phyloP scores from a whole-genome alignment of 2,888 invertebrate species.

The Gortyna flavago region DNA sequence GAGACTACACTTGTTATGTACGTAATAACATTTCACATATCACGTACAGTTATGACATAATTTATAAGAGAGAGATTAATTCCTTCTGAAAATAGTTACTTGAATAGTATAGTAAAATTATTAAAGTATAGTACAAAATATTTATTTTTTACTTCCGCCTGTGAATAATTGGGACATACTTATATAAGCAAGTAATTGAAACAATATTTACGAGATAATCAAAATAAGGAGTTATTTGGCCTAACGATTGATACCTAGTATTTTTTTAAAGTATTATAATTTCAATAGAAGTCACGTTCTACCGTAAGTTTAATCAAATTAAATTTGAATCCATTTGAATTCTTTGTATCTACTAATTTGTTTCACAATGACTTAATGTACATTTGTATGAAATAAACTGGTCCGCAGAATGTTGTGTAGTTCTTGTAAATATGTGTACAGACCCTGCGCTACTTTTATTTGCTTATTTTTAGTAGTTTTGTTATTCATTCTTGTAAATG shows the following conservation, averaged over 20 bases:
- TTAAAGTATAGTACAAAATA: conserved; percentile 29
- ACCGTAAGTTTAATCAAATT: conserved; percentile 6
- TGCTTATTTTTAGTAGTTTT: conserved; percentile 50
- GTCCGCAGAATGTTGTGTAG: conserved; percentile 43
- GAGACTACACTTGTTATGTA: conserved; percentile 32
- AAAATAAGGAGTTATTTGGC: conserved; percentile 2
- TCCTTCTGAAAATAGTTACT: conserved; percentile 10
- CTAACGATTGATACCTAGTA: conserved; percentile 12
- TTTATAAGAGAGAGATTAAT: conserved; percentile 24
- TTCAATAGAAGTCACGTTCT: conserved; percentile 3
- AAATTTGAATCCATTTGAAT: neutral
- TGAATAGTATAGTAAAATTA: conserved; percentile 8
- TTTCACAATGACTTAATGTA: conserved; percentile 27
- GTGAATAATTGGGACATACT: neutral
- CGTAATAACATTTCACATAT: conserved; percentile 38
- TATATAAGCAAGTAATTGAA: conserved; percentile 2
- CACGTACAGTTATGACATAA: conserved; percentile 34
- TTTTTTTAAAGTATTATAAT: conserved; percentile 1
- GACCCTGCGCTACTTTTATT: conserved; percentile 57
- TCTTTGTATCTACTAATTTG: conserved; percentile 4
- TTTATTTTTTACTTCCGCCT: conserved; percentile 8
- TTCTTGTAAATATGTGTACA: conserved; percentile 53
- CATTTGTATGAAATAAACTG: conserved; percentile 53
- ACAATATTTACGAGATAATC: conserved; percentile 2
- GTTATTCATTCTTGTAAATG: conserved; percentile 46